These are phyloP conservation scores for Gymnopithys bicolor DNA, from an alignment of 2,797 vertebrate genomes.

Conservation along the genomic window DNA sequence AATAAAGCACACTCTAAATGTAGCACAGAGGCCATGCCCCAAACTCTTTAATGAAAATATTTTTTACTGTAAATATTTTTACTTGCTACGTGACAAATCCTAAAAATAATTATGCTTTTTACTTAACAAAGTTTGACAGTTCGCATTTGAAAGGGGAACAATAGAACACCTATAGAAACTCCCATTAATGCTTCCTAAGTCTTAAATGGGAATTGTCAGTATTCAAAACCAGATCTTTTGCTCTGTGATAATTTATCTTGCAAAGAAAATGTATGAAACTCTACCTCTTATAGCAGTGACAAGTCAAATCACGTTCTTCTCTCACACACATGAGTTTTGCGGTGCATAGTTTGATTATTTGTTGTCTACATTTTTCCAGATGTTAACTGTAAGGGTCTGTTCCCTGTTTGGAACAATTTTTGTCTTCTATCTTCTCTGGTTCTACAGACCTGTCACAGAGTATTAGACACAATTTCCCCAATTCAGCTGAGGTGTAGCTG, in stretches of 20 bases:
- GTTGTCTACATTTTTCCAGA: neutral
- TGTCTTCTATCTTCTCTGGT: neutral
- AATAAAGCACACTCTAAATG: neutral
- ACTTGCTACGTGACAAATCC: neutral
- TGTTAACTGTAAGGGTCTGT: neutral
- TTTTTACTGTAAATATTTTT: neutral
- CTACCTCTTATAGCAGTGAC: neutral
- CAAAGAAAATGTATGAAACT: neutral
- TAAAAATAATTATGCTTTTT: neutral
- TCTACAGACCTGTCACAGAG: neutral
- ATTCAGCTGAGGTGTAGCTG: neutral
- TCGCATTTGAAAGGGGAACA: slow-evolving; percentile 10
- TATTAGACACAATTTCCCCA: neutral
- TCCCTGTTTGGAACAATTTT: neutral
- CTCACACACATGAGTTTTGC: neutral
- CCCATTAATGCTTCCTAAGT: neutral
- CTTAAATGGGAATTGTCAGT: neutral
- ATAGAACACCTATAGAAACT: neutral
- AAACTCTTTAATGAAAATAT: neutral
- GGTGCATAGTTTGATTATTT: neutral
- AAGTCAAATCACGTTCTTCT: neutral
- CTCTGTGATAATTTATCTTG: neutral
- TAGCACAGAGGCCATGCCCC: neutral
- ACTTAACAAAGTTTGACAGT: slow-evolving; percentile 20
- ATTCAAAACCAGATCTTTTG: neutral